Base-by-base conservation (phyloP, 2,797 vertebrate genomes). In the Peromyscus nudipes region DNA sequence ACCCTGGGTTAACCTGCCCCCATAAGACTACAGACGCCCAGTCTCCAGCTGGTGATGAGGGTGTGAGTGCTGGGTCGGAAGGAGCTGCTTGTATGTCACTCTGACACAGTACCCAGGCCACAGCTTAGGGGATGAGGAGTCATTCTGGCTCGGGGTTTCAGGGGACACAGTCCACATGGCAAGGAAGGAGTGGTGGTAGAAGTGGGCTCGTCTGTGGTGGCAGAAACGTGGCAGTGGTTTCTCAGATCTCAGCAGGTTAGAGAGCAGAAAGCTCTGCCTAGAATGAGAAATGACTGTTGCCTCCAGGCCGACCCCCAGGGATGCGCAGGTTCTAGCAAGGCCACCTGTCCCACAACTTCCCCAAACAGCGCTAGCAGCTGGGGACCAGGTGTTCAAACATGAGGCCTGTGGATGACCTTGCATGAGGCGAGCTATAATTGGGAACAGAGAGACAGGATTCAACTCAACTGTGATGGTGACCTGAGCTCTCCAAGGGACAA, bases 11-110 rank as follows among this genome's bases (percentile, higher is more conserved):
- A 77, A 62, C 2, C 65, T 21, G 49, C 21, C 73, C 85, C 55
- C 27, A 40, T 49, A 62, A 92, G 85, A 2, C 37, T 57, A 23
- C 31, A 86, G 43, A 29, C 49, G 7, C 40, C 31, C 27, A 34
- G 31, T 75, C 40, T 23, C 6, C 3, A 4, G 64, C 37, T 34
- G 21, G n/a, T 21, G 0, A 34, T 13, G 27, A 25, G 23, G 43
- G 0, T 67, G n/a, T 79, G 34, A 4, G 16, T 52, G 7, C 1
- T 0, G 6, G 4, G 29, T 75, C 31, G 29, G 64, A 55, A 29
- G 2, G 46, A 49, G 67, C 40, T 1, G 0, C 21, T 4, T 6
- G 5, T 7, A 2, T 12, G 2, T 25, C 0, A 0, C 57, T 60
- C 69, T 60, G 43, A 46, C 69, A 43, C 60, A 12, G 40, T 9